Evolutionary conservation across 1,140 invertebrate genomes (phyloP).

Genomic region (Lucilia sericata): DNA sequence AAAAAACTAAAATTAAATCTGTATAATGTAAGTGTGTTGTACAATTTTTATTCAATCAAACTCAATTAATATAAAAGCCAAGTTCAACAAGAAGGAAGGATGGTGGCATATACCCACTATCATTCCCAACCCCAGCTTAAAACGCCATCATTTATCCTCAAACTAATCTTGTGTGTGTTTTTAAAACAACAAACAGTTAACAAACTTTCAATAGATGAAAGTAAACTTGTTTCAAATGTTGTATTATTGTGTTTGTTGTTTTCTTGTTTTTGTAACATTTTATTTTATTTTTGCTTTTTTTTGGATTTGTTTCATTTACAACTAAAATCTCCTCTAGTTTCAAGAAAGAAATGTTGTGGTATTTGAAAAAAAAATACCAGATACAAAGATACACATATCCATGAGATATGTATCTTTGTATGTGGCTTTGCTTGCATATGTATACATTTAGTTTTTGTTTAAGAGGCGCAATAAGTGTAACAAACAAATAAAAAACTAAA

Average conservation of each 20-base stretch:
- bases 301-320: background rate
- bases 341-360: background rate
- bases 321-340: constrained; percentile 22
- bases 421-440: background rate
- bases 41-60: background rate
- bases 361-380: background rate
- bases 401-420: background rate
- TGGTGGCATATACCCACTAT: background rate
- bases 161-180: background rate
- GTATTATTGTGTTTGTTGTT: background rate
- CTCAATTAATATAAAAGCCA: background rate
- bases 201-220: constrained; percentile 29
- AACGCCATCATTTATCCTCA: background rate
- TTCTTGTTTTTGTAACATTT: background rate
- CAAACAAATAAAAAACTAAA: constrained; percentile 13
- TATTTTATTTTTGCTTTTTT: background rate
- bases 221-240: constrained; percentile 25
- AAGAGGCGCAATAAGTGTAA: constrained; percentile 19
- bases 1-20: background rate
- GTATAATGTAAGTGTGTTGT: background rate
- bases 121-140: background rate
- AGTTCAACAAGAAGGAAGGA: constrained; percentile 23
- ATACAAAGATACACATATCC: background rate
- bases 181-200: background rate
- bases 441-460: background rate